Percentiles rank a stretch among this genome's conserved stretches.
Evolutionary conservation across 2,113 vertebrate genomes (phyloP).

Genomic region (Malurus cyaneus): DNA sequence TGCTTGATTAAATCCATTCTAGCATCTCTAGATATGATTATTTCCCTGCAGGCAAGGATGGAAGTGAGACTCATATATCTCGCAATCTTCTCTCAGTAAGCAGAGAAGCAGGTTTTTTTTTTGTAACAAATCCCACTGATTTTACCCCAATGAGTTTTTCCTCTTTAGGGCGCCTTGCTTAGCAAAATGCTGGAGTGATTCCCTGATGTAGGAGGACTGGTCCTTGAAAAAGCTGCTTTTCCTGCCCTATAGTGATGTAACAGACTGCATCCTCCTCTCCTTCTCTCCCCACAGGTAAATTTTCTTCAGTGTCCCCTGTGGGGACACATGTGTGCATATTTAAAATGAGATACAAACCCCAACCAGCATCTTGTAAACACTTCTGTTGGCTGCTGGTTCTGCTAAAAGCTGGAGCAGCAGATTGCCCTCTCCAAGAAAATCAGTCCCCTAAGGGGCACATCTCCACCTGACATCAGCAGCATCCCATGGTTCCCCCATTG

Average conservation of each 20-base stretch:
- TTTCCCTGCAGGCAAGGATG: not conserved
- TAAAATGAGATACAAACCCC: not conserved
- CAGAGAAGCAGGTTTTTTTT: not conserved
- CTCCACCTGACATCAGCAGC: not conserved
- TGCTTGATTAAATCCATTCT: not conserved
- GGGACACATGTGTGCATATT: not conserved
- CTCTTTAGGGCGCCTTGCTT: not conserved
- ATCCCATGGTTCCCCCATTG: not conserved
- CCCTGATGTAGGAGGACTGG: not conserved
- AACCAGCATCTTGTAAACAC: not conserved
- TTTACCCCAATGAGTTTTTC: not conserved
- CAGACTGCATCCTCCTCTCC: not conserved
- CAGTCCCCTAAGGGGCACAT: not conserved
- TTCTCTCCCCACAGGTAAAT: not conserved
- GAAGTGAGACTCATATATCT: not conserved
- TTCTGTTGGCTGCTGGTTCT: not conserved
- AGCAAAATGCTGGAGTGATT: not conserved
- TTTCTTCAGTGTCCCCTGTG: not conserved
- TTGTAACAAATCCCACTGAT: not conserved
- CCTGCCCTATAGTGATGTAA: not conserved
- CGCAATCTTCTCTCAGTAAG: not conserved
- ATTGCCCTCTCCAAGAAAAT: not conserved
- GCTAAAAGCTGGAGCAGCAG: not conserved
- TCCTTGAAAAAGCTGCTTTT: not conserved
- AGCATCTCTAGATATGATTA: not conserved